Conservation (phyloP, 2,797 vertebrate species). For the Oophaga sylvatica region DNA sequence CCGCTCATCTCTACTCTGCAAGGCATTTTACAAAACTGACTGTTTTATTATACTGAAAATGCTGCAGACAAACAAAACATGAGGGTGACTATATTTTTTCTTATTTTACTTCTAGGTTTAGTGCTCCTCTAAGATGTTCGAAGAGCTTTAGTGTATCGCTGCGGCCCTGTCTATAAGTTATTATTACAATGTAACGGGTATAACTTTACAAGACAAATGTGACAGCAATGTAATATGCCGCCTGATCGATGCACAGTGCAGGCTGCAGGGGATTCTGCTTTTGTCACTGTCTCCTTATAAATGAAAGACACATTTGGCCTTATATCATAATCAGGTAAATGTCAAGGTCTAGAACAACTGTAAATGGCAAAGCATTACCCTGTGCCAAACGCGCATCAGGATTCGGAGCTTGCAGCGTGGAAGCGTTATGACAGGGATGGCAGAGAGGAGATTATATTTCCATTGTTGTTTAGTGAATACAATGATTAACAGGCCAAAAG, state of each 20-base stretch:
- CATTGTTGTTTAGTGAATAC: slow-evolving; percentile 46
- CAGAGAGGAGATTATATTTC: slow-evolving; percentile 31
- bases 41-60: too few relatives aligned
- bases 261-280: slow-evolving; percentile 1
- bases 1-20: too few relatives aligned
- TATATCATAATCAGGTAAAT: slow-evolving; percentile 27
- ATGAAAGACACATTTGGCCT: slow-evolving; percentile 30
- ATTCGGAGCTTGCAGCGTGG: slow-evolving; percentile 19
- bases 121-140: not conserved
- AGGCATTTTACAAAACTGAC: too few relatives aligned
- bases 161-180: not conserved
- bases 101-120: too few relatives aligned
- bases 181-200: slow-evolving; percentile 19
- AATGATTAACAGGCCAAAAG: slow-evolving; percentile 30
- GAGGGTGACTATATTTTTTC: too few relatives aligned
- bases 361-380: slow-evolving; percentile 27
- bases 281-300: slow-evolving; percentile 16
- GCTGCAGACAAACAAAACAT: too few relatives aligned
- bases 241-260: slow-evolving; percentile 9
- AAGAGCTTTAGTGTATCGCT: not conserved
- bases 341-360: slow-evolving; percentile 7
- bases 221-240: not conserved
- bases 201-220: slow-evolving; percentile 11
- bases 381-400: slow-evolving; percentile 26
- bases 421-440: slow-evolving; percentile 36